Conservation (phyloP, 2,888 invertebrate genomes). For the Cataglyphis cursor region DNA sequence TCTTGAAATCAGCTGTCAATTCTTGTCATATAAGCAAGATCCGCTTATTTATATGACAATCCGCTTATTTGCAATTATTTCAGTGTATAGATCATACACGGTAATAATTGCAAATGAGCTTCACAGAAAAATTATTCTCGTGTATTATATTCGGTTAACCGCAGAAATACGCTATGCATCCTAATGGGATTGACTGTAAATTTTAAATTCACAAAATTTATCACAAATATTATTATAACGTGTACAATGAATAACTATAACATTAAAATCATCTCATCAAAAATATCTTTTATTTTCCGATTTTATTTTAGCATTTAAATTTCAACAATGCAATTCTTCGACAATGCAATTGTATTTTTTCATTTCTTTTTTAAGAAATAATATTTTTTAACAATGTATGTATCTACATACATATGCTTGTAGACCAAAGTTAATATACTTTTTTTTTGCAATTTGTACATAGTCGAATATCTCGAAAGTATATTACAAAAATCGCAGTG, state of each 20-base stretch:
- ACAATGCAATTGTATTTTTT: not conserved
- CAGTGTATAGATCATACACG: too few relatives aligned
- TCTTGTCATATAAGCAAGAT: not conserved
- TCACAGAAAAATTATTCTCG: not conserved
- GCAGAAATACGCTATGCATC: not conserved
- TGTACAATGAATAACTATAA: not conserved
- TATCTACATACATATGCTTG: too few relatives aligned
- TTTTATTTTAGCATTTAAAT: not conserved
- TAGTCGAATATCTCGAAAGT: not conserved
- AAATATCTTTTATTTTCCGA: not conserved
- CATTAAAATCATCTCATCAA: not conserved
- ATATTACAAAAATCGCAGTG: not conserved
- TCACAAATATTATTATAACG: not conserved
- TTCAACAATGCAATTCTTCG: not conserved
- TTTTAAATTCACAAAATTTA: not conserved
- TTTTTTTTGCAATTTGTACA: not conserved
- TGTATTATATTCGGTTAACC: not conserved
- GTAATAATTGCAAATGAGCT: not conserved
- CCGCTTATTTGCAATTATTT: too few relatives aligned
- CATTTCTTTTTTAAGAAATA: not conserved
- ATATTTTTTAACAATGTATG: not conserved
- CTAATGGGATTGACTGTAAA: not conserved
- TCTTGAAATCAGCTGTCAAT: not conserved
- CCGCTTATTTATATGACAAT: too few relatives aligned
- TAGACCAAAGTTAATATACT: not conserved